Evolutionary conservation across 1,140 invertebrate species (phyloP), one percentile per base, ranked within the genome.

Genomic region (Drosophila persimilis): DNA sequence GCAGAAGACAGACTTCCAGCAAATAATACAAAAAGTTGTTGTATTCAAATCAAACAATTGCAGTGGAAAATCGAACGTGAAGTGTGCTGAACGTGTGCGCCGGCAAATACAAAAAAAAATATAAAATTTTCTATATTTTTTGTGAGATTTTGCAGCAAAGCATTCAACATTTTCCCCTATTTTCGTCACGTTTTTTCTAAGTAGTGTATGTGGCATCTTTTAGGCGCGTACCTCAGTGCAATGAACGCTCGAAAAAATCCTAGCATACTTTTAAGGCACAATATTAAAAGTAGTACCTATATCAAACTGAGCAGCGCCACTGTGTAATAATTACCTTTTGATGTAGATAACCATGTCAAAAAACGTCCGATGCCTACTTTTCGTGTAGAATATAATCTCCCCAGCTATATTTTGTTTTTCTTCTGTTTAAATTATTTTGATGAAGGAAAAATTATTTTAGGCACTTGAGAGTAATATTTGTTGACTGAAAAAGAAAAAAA

Each of bases 21-120:
- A 86, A 88, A 69, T 57, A 86, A 44, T 47, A 69, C 63, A 78
- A 81, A 72, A 69, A 67, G 74, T 72, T 69, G 44, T 69, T 76
- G 83, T 78, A 86, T 88, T 86, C 76, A 86, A 86, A 88, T 88
- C 78, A 83, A 76, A 64, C 78, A 73, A 79, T 88, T 83, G 79
- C 83, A 88, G 83, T 88, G 72, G 57, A 88, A 88, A 83, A 89
- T 83, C 78, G 83, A 88, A 89, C 84, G 84, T 79, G 79, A 50
- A 53, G 55, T 60, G 85, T 71, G 72, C 46, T 66, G 62, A 86
- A 86, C 78, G 83, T 80, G 45, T 85, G 65, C 41, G 65, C 48
- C 70, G 63, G 57, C 22, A 15, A 47, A 54, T 62, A n/a, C 55
- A 1, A 1, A 60, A 60, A 59, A 15, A 26, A 26, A 5, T 5